Conservation (phyloP, 2,797 vertebrate genomes). For the Sebastolobus altivelis region DNA sequence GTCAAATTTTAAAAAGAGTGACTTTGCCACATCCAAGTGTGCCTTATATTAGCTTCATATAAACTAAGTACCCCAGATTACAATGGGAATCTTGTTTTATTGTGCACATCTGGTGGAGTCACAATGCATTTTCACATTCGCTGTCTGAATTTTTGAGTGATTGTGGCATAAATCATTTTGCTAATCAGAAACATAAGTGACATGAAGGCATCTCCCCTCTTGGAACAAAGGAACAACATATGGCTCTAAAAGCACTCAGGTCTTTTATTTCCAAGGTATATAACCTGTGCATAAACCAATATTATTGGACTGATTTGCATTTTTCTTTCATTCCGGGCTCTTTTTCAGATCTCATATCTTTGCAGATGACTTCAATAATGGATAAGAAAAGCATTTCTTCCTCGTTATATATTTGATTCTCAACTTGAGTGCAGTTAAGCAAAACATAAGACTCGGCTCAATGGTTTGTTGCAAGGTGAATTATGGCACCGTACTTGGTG, state of each 20-base stretch:
- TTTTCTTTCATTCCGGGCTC: constrained; percentile 81
- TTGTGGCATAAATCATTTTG: constrained; percentile 99
- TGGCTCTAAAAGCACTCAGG: constrained; percentile 94
- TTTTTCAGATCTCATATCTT: constrained; percentile 77
- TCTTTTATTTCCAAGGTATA: constrained; percentile 88
- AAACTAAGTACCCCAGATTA: constrained; percentile 99
- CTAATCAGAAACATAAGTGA: constrained; percentile 99
- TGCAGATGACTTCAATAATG: constrained; percentile 84
- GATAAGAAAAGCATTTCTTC: constrained; percentile 82
- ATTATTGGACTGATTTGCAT: constrained; percentile 86
- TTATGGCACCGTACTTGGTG: constrained; percentile 72
- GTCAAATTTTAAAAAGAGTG: constrained; percentile 99
- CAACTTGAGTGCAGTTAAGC: constrained; percentile 83
- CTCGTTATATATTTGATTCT: constrained; percentile 84
- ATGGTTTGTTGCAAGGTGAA: constrained; percentile 83
- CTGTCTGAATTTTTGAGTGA: constrained; percentile 99
- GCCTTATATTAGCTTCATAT: constrained; percentile 99
- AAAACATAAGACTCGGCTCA: constrained; percentile 82
- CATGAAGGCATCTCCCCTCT: constrained; percentile 98
- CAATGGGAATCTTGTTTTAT: constrained; percentile 99
- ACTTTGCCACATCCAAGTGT: constrained; percentile 98
- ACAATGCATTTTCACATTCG: constrained; percentile 99
- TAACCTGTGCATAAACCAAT: constrained; percentile 86
- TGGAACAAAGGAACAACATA: constrained; percentile 99
- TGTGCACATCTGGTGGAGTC: constrained; percentile 99